Evolutionary conservation across 1,140 invertebrate species (phyloP).

Genomic region (Caenorhabditis inopinata): DNA sequence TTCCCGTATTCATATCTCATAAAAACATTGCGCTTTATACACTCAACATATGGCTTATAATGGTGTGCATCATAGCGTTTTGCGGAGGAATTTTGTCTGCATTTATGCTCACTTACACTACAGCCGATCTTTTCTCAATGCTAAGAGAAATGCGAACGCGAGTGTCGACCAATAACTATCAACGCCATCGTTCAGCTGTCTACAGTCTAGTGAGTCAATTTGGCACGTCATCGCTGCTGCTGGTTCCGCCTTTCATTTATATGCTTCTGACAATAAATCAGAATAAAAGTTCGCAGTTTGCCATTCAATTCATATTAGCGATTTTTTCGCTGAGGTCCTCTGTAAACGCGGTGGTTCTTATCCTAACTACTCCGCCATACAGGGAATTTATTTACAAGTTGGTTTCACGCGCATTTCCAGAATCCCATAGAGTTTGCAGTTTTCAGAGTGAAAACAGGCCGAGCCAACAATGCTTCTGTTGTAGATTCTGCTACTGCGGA

Average conservation of each 20-base stretch:
- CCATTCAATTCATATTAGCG: too few species aligned
- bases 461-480: too few species aligned
- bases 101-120: background rate
- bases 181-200: background rate
- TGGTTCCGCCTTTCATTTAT: background rate
- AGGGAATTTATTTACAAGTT: background rate
- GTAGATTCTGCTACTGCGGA: too few species aligned
- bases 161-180: background rate
- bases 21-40: background rate
- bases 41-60: background rate
- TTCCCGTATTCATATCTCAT: background rate
- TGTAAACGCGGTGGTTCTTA: background rate
- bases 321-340: background rate
- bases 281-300: too few species aligned
- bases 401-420: too few species aligned
- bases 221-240: background rate
- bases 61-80: background rate
- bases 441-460: too few species aligned
- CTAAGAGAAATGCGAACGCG: background rate
- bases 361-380: background rate
- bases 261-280: too few species aligned
- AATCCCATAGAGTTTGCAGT: too few species aligned
- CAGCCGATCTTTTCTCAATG: background rate
- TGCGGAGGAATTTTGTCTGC: background rate
- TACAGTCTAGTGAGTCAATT: background rate